Evolutionary conservation across 2,888 invertebrate species (phyloP), one percentile per base, ranked within the genome.

Genomic region (Eulithis testata): DNA sequence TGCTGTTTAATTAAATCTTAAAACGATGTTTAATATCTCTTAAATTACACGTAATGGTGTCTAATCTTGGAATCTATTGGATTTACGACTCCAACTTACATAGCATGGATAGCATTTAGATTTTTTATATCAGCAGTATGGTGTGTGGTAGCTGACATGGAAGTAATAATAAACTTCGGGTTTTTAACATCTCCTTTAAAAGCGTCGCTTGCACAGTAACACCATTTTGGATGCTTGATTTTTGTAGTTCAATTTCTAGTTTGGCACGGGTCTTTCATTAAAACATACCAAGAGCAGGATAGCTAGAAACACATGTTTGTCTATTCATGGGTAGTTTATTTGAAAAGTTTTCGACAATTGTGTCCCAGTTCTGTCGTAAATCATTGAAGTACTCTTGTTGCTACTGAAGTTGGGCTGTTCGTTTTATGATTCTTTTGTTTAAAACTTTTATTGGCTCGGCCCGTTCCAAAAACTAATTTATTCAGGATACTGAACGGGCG

Each of bases 351-450:
- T 76, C 81, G 77, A 81, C 86, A 84, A 89, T 90, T 89, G 87
- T 85, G 87, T 89, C 86, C 87, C 84, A 83, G 76, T 84, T 83
- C 80, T 69, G 75, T 85, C 86, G 88, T 93, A 91, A 93, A 91
- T 92, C 90, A 91, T 87, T 84, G 82, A 79, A 83, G 86, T 82
- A 84, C 85, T 87, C 83, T 85, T 89, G 89, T 89, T 90, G 87
- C 91, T 88, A 85, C 90, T 85, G 83, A 88, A 88, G 81, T 88
- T 85, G 74, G 83, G 76, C 82, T 85, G 85, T 88, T 87, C 85
- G 81, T 89, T 92, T 91, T 93, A 93, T 90, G 91, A 90, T 90
- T 89, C 91, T 91, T 91, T 92, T 93, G 92, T 92, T 91, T 90
- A 87, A 91, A 92, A 91, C 90, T 91, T 93, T 91, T 93, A 93